Evolutionary conservation across 2,888 invertebrate species (phyloP).

Genomic region (Habroteleia sp.): DNA sequence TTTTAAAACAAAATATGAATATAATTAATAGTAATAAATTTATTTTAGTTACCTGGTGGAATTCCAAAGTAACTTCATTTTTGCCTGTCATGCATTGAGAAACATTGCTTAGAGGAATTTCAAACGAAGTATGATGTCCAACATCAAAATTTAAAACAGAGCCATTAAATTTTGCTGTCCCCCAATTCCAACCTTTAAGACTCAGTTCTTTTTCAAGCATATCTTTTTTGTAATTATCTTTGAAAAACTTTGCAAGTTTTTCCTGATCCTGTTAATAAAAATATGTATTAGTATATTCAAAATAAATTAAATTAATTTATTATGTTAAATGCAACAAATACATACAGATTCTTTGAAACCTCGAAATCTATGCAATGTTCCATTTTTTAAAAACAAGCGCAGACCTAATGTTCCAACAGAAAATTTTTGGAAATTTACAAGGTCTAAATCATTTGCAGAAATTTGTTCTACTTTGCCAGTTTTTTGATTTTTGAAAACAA

Average conservation of each 20-base stretch:
- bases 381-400: slow-evolving; percentile 93
- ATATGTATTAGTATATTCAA: background rate
- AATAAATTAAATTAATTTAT: too few relatives aligned
- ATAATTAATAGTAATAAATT: slow-evolving; percentile 24
- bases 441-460: slow-evolving; percentile 90
- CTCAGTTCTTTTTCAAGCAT: slow-evolving; percentile 96
- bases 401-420: slow-evolving; percentile 92
- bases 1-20: too few relatives aligned
- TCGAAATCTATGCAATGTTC: slow-evolving; percentile 93
- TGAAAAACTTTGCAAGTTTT: slow-evolving; percentile 94
- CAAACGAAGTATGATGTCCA: slow-evolving; percentile 92
- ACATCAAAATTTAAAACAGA: slow-evolving; percentile 93
- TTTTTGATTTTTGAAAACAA: slow-evolving; percentile 96
- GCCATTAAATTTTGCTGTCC: slow-evolving; percentile 95
- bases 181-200: slow-evolving; percentile 99
- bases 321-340: too few relatives aligned
- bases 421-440: slow-evolving; percentile 95
- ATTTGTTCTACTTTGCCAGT: slow-evolving; percentile 98
- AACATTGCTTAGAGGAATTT: slow-evolving; percentile 97
- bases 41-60: slow-evolving; percentile 89
- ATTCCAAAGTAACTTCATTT: slow-evolving; percentile 98
- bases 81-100: slow-evolving; percentile 97
- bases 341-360: slow-evolving; percentile 94
- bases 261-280: slow-evolving; percentile 94
- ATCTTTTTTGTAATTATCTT: slow-evolving; percentile 90